These are phyloP conservation scores for Diorhabda sublineata DNA, from an alignment of 1,140 invertebrate genomes.

Conservation along the genomic window DNA sequence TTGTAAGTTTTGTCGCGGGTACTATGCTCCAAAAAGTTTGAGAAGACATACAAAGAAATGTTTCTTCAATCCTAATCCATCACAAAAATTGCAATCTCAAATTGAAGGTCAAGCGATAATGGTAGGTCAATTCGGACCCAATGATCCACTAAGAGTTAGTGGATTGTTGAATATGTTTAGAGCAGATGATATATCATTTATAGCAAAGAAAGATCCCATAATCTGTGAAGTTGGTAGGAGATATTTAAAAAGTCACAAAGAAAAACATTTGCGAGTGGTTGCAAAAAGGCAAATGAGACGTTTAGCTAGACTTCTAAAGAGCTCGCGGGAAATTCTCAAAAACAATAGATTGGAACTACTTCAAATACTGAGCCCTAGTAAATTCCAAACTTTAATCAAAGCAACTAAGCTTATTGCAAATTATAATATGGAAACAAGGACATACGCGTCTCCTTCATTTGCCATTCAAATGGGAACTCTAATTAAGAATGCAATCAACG, in stretches of 20 bases:
- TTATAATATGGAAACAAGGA: constrained; percentile 9
- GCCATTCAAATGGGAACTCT: constrained; percentile 21
- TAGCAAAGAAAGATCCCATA: constrained; percentile 28
- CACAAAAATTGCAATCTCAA: constrained; percentile 7
- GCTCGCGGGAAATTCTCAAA: constrained; percentile 17
- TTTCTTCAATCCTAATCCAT: constrained; percentile 5
- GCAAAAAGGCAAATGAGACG: constrained; percentile 30
- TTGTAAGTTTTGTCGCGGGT: constrained; percentile 11
- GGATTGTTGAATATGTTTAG: constrained; percentile 20
- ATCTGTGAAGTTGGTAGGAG: constrained; percentile 30
- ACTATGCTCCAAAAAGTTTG: constrained; percentile 15
- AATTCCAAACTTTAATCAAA: constrained; percentile 23
- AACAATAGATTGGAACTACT: constrained; percentile 5
- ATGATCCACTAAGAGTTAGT: constrained; percentile 15
- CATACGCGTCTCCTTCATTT: constrained; percentile 17
- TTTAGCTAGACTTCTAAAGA: constrained; percentile 24
- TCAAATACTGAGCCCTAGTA: constrained; percentile 21
- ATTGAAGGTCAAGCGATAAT: constrained; percentile 20
- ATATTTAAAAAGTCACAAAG: constrained; percentile 28
- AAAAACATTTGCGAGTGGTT: constrained; percentile 31
- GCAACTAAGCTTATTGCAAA: constrained; percentile 9
- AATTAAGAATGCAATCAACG: constrained; percentile 10
- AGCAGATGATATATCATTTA: constrained; percentile 29
- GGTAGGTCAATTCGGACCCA: constrained; percentile 17
- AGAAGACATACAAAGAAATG: constrained; percentile 11